A percentile compares a stretch with the other conserved stretches of the same genome.
These are phyloP conservation scores for Pterocles burchelli DNA, from an alignment of 2,113 vertebrate species.

Conservation along the genomic window DNA sequence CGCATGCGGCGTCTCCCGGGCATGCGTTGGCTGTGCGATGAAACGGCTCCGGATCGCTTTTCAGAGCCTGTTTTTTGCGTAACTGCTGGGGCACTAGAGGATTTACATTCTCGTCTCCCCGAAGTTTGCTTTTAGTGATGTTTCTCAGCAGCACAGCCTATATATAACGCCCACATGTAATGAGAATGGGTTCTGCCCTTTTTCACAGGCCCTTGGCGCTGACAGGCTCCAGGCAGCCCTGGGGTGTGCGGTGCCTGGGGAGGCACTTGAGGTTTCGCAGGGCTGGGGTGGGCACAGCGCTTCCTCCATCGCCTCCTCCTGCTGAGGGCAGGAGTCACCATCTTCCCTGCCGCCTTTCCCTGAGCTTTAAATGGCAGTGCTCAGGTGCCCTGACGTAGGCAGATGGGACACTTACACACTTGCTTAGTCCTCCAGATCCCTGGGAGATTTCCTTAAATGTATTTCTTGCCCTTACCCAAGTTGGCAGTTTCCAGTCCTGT, in stretches of 20 bases:
- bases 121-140: neutral
- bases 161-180: neutral
- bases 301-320: neutral
- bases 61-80: neutral
- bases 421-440: neutral
- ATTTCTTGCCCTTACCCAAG: neutral
- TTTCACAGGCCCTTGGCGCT: neutral
- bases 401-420: neutral
- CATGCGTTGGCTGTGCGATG: neutral
- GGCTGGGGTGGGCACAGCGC: neutral
- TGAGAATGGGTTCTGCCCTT: neutral
- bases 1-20: neutral
- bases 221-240: neutral
- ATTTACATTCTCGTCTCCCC: neutral
- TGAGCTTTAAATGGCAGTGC: neutral
- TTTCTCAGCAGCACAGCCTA: neutral
- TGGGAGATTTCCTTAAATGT: neutral
- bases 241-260: neutral
- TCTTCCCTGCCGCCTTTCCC: neutral
- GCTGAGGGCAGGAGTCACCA: accelerated
- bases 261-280: neutral
- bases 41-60: accelerated
- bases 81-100: neutral
- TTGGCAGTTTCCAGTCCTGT: neutral
- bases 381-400: neutral